phyloP scores from a whole-genome alignment of 1,140 invertebrate species.

The Liolophura sinensis region DNA sequence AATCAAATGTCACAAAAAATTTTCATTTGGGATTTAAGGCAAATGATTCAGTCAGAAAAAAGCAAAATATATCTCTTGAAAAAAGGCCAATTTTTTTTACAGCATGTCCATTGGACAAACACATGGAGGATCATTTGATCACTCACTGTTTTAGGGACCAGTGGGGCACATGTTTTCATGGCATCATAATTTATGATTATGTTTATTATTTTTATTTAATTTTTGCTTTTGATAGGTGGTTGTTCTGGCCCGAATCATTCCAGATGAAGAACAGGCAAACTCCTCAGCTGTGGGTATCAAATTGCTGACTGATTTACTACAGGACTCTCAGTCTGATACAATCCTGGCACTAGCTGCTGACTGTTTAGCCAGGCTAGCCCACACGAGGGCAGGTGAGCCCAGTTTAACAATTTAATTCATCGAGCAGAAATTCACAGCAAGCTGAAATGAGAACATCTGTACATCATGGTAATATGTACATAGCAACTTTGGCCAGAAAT shows the following conservation, averaged over 20 bases:
- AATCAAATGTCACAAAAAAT: too few species aligned
- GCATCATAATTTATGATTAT: too few species aligned
- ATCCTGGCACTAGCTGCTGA: constrained; percentile 47
- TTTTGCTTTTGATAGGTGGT: constrained; percentile 43
- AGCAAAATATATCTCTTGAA: too few species aligned
- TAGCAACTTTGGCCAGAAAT: background rate
- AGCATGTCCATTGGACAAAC: too few species aligned
- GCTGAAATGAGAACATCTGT: background rate
- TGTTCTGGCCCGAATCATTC: constrained; percentile 53
- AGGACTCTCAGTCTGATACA: constrained; percentile 39
- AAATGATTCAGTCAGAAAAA: too few species aligned
- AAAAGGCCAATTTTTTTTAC: too few species aligned
- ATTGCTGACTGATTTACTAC: constrained; percentile 49
- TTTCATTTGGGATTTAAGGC: too few species aligned
- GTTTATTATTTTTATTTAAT: background rate
- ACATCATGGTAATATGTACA: background rate
- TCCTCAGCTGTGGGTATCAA: constrained; percentile 55
- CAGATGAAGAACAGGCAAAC: constrained; percentile 55
- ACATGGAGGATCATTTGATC: too few species aligned
- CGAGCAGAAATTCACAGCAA: too few species aligned
- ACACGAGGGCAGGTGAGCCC: constrained; percentile 52
- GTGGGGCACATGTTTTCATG: too few species aligned
- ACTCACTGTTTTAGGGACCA: too few species aligned
- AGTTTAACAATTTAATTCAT: background rate
- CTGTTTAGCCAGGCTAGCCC: constrained; percentile 50